Evolutionary conservation across 2,797 vertebrate genomes (phyloP).

Genomic region (Odontamblyopus rebecca): DNA sequence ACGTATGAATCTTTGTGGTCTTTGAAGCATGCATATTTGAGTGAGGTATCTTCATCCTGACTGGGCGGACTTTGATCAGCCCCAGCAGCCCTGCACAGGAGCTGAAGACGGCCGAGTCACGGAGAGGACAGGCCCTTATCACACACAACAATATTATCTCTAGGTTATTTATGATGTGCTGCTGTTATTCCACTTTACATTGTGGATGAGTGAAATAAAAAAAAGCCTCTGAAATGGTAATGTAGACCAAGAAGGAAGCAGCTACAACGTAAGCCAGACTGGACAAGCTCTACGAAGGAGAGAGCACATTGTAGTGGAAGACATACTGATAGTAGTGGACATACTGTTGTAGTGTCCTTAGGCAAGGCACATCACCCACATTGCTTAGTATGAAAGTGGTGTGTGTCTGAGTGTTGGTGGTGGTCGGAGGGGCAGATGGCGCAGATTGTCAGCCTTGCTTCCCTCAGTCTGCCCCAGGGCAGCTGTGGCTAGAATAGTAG

Average conservation of each 20-base stretch:
- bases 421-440: too few relatives aligned
- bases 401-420: too few relatives aligned
- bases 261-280: background rate
- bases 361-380: too few relatives aligned
- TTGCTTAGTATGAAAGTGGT: too few relatives aligned
- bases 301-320: too few relatives aligned
- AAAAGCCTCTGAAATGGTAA: slow-evolving; percentile 20
- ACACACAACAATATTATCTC: slow-evolving; percentile 72
- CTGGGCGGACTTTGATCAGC: slow-evolving; percentile 68
- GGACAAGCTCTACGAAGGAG: too few relatives aligned
- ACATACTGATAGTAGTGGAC: too few relatives aligned
- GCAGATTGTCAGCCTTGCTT: too few relatives aligned
- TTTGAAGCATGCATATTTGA: slow-evolving; percentile 70
- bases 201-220: slow-evolving; percentile 29
- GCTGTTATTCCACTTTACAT: slow-evolving; percentile 66
- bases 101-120: slow-evolving; percentile 55
- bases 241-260: background rate
- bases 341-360: too few relatives aligned
- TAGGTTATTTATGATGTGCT: slow-evolving; percentile 60
- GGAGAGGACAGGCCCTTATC: slow-evolving; percentile 60
- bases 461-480: too few relatives aligned
- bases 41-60: slow-evolving; percentile 68
- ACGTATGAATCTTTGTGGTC: slow-evolving; percentile 67
- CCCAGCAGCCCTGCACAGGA: slow-evolving; percentile 52
- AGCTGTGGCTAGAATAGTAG: too few relatives aligned